Base-by-base conservation (phyloP, 1,140 invertebrate species). In the Caenorhabditis briggsae region DNA sequence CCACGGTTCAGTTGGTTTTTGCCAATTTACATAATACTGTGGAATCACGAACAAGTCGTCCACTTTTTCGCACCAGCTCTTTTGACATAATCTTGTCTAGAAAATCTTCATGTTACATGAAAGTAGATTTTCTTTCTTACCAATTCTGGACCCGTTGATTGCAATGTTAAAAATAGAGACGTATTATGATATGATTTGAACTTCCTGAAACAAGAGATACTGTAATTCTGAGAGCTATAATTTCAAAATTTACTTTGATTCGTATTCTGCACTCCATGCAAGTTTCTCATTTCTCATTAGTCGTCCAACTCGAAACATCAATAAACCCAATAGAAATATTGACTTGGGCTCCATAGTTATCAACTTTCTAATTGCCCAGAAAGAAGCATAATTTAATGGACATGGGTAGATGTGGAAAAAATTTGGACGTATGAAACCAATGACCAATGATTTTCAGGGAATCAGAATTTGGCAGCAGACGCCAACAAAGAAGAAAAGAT, bases 241-340 rank as follows among this genome's bases (percentile, higher is more conserved):
- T 12, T 50, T 78, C 33, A 48, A 25, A 46, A 23, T 3, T 25
- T 78, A 78, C 70, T 78, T 78, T 43, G 70, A 48, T 23, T 78
- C 70, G n/a, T 78, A 78, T 23, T 78, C 70, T 16, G 70, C 46
- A 53, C 70, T 78, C 70, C 70, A 78, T 78, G 70, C 70, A 20
- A 78, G 23, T 78, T 78, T 78, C 2, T 78, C 70, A 23, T 48
- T 78, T 78, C 70, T 50, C 70, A 78, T 78, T 11, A 78, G 46
- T 78, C 33, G 12, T 50, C 70, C 70, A 78, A 78, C 70, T 78
- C 70, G 70, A 53, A 78, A 78, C 46, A 78, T 48, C 18, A 78
- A 78, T n/a, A 78, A 50, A 18, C 70, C 70, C n/a, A 78, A 23
- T 78, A 78, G 18, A 50, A 78, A 50, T 25, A 78, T 78, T 12